Percentiles rank a stretch among this genome's conserved stretches.
Conservation (phyloP, 2,113 vertebrate species). For the Thunnus maccoyii region DNA sequence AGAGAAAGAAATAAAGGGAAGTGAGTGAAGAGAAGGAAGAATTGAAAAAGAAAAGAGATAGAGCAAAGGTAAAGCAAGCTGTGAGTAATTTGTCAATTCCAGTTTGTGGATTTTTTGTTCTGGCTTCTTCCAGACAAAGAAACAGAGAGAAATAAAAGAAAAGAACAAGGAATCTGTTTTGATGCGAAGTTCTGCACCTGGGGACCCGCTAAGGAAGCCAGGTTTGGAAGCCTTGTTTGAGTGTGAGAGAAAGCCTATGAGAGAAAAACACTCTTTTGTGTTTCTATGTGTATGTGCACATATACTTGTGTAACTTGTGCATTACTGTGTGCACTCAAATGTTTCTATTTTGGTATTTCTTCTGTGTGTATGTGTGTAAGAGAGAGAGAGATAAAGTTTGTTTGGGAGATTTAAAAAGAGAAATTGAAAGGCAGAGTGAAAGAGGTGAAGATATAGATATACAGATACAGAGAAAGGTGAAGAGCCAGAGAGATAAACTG, state of each 20-base stretch:
- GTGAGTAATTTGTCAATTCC: constrained; percentile 60
- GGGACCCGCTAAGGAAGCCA: constrained; percentile 60
- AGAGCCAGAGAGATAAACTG: constrained; percentile 52
- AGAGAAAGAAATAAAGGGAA: not conserved
- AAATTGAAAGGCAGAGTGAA: constrained; percentile 48
- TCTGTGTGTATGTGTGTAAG: constrained; percentile 15
- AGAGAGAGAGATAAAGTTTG: constrained; percentile 57
- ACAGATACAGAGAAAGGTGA: constrained; percentile 48
- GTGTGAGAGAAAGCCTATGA: constrained; percentile 50
- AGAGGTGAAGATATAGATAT: constrained; percentile 34
- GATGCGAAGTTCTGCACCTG: constrained; percentile 66
- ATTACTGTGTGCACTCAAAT: constrained; percentile 28
- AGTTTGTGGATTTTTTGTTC: constrained; percentile 59
- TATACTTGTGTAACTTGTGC: constrained; percentile 47
- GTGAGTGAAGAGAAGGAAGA: not conserved
- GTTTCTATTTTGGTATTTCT: constrained; percentile 66
- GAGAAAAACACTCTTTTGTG: constrained; percentile 33
- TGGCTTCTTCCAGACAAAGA: constrained; percentile 40
- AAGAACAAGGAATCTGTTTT: constrained; percentile 42
- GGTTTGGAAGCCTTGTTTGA: constrained; percentile 64
- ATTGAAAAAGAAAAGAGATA: not conserved
- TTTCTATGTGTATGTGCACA: not conserved
- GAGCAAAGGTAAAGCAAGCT: constrained; percentile 3
- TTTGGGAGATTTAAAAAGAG: constrained; percentile 55
- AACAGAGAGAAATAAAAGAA: constrained; percentile 12